phyloP scores from a whole-genome alignment of 1,140 invertebrate genomes.

The Drepana arcuata region DNA sequence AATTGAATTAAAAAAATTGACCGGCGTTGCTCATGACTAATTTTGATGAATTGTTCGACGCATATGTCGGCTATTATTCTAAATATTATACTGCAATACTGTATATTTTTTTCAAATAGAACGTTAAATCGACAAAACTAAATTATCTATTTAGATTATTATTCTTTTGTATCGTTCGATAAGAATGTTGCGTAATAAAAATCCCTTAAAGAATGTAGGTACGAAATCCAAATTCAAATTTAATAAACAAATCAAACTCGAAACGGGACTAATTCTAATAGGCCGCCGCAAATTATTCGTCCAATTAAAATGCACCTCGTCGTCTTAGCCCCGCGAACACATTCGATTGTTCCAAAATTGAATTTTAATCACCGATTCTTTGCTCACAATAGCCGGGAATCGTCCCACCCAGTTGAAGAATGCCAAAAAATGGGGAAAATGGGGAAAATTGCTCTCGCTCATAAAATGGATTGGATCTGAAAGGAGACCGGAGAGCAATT shows the following conservation, averaged over 20 bases:
- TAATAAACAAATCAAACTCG: background rate
- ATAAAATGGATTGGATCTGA: constrained; percentile 54
- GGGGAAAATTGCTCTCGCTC: constrained; percentile 46
- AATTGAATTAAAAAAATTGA: too few species aligned
- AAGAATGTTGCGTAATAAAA: too few species aligned
- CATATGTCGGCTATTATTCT: constrained; percentile 31
- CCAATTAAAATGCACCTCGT: constrained; percentile 68
- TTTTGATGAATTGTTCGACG: constrained; percentile 49
- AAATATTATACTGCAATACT: too few species aligned
- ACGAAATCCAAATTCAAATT: too few species aligned
- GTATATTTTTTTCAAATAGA: too few species aligned
- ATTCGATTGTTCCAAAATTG: constrained; percentile 65
- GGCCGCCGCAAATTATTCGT: constrained; percentile 18
- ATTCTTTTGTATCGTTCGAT: too few species aligned
- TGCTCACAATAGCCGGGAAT: constrained; percentile 49
- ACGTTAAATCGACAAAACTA: too few species aligned
- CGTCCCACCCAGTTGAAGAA: constrained; percentile 22
- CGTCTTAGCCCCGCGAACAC: constrained; percentile 39
- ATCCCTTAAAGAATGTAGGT: too few species aligned
- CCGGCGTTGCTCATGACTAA: too few species aligned
- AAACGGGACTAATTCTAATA: background rate
- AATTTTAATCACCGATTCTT: constrained; percentile 70
- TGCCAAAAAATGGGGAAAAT: constrained; percentile 67
- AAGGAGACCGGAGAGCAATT: constrained; percentile 58
- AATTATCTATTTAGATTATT: too few species aligned